Evolutionary conservation across 2,888 invertebrate species (phyloP).

Genomic region (Platycheirus rosarum): DNA sequence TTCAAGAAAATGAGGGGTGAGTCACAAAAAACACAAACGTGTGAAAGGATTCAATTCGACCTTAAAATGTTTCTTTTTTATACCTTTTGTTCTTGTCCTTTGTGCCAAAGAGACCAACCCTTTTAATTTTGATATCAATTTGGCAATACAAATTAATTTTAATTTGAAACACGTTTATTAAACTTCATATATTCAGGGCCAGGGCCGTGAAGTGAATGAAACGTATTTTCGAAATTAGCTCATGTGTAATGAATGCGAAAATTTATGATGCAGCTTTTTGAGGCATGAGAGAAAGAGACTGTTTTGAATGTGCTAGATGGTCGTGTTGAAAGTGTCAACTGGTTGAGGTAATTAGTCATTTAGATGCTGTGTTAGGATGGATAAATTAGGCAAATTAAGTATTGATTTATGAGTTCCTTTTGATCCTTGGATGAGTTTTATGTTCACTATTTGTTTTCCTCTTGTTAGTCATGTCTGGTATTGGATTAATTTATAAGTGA

Average conservation of each 20-base stretch:
- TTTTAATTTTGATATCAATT: constrained; percentile 37
- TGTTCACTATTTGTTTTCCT: background rate
- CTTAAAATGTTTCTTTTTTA: background rate
- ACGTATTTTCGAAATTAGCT: constrained; percentile 52
- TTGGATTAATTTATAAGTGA: too few relatives aligned
- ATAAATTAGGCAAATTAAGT: constrained; percentile 64
- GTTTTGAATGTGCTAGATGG: constrained; percentile 35
- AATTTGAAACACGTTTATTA: constrained; percentile 55
- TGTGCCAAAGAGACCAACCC: constrained; percentile 35
- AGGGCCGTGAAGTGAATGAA: constrained; percentile 12
- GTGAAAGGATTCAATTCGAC: constrained; percentile 53
- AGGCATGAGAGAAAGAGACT: constrained; percentile 14
- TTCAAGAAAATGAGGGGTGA: constrained; percentile 44
- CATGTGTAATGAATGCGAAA: constrained; percentile 73
- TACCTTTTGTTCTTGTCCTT: background rate
- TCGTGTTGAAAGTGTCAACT: constrained; percentile 50
- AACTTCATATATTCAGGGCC: background rate
- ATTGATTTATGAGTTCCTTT: constrained; percentile 55
- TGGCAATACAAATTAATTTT: constrained; percentile 68
- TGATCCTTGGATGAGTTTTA: background rate
- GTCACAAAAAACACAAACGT: constrained; percentile 21
- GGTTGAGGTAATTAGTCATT: constrained; percentile 67
- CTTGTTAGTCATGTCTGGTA: too few relatives aligned
- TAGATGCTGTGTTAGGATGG: constrained; percentile 37
- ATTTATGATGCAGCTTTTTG: constrained; percentile 57